Conservation (phyloP, 2,113 vertebrate species). For the Eulemur macaco region DNA sequence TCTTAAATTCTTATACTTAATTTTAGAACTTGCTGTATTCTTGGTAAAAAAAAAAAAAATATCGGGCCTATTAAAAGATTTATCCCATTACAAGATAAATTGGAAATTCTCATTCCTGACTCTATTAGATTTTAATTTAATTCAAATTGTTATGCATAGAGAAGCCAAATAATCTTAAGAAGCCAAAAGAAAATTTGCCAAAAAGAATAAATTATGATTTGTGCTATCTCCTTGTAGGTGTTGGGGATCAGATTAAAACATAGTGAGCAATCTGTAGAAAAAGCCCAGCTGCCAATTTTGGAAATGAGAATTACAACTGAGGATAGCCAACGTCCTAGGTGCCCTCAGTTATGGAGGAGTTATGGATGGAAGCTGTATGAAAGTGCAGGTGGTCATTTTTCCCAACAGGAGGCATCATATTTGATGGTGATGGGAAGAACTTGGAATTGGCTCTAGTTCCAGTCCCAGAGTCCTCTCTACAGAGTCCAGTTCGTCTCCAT, state of each 20-base stretch:
- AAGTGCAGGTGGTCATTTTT: not conserved
- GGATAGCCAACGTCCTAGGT: not conserved
- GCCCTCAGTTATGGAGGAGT: not conserved
- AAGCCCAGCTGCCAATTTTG: not conserved
- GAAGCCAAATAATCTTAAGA: conserved; percentile 42
- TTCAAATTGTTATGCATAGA: conserved; percentile 39
- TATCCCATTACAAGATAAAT: conserved; percentile 14
- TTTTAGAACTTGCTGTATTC: conserved; percentile 26
- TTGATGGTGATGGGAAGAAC: not conserved
- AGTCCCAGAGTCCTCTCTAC: not conserved
- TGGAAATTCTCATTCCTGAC: conserved; percentile 7
- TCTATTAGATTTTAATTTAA: conserved; percentile 62
- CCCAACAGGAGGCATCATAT: not conserved
- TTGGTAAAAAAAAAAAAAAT: not conserved
- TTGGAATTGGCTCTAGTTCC: not conserved
- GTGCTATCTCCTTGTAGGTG: not conserved
- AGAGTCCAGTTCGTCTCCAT: not conserved
- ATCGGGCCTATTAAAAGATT: conserved; percentile 24
- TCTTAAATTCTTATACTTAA: conserved; percentile 35
- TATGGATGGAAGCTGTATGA: not conserved
- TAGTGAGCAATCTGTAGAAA: not conserved
- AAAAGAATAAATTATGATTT: conserved; percentile 39
- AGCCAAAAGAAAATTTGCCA: conserved; percentile 55
- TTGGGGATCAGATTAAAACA: conserved; percentile 29
- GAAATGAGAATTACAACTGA: not conserved